Evolutionary conservation across 23 tunicate genomes (phyloP), one percentile per base, ranked within the genome.

Genomic region (Phallusia fumigata): DNA sequence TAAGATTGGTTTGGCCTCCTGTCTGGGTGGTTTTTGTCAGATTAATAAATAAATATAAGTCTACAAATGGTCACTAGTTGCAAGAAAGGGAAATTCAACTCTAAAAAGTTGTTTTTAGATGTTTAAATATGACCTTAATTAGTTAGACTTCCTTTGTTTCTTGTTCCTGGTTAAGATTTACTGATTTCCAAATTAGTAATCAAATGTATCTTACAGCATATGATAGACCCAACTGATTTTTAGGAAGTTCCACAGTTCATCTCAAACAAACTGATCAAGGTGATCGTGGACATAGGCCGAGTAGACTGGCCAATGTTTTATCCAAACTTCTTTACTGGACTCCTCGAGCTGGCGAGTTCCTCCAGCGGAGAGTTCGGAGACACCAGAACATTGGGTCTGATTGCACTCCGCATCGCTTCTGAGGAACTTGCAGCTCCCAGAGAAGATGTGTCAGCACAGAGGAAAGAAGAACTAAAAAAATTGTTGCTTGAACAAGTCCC

Each of bases 221-320:
- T n/a, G n/a, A n/a, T n/a, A n/a, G n/a, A n/a, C n/a, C n/a, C n/a
- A n/a, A n/a, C n/a, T n/a, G n/a, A n/a, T 32, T 33, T 79, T 31
- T 83, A 88, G 93, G 78, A 72, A 0, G 18, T 93, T 26, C 87
- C 89, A 58, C 52, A 58, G 53, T 93, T 84, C 52, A 85, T 93
- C 34, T 31, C 82, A 10, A 90, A 85, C 83, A 93, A 93, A 82
- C 87, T 93, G 0, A 53, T 93, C 53, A 93, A 93, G 78, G 92
- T 88, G 53, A 88, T 93, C 32, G 93, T 93, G 30, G 98, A 93
- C 69, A 93, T 93, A 45, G 98, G 98, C 3, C 74, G 93, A 36
- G 79, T 85, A 0, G 98, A 93, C 74, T 93, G 98, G 98, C 98
- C 98, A 18, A 93, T 93, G 98, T 93, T 93, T 65, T 93, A 93